Percentiles rank a stretch among this genome's conserved stretches.
Conservation (phyloP, 2,113 vertebrate genomes). For the Gorsachius goisagi region DNA sequence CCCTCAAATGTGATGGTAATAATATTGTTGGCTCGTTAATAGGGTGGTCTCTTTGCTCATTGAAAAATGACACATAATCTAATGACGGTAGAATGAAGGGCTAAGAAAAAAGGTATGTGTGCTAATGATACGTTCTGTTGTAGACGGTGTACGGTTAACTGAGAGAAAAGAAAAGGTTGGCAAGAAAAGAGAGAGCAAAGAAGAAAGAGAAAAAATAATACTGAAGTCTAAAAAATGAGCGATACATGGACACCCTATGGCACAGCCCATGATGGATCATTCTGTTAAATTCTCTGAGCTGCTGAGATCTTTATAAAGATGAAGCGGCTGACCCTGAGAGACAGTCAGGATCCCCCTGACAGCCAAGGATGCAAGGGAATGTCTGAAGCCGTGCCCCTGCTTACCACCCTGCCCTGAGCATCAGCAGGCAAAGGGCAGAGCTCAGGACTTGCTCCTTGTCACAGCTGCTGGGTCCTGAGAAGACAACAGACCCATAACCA, state of each 20-base stretch:
- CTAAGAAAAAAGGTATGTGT: not conserved
- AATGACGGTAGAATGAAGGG: not conserved
- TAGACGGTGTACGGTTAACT: not conserved
- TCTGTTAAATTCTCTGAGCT: not conserved
- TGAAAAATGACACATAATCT: not conserved
- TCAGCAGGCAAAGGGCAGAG: not conserved
- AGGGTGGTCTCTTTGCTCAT: not conserved
- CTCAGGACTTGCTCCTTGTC: not conserved
- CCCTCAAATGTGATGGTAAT: not conserved
- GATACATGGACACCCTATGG: fast-evolving
- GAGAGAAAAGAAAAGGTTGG: not conserved
- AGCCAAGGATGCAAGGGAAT: not conserved
- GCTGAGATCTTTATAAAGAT: not conserved
- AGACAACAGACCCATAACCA: fast-evolving
- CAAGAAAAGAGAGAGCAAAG: not conserved
- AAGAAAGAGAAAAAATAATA: not conserved
- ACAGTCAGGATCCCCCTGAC: not conserved
- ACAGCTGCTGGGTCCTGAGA: not conserved
- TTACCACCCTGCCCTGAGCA: not conserved
- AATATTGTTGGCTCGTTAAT: not conserved
- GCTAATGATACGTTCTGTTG: not conserved
- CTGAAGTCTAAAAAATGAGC: not conserved
- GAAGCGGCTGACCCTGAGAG: not conserved
- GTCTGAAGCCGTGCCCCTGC: not conserved
- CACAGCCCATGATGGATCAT: not conserved